A percentile compares a stretch with the other conserved stretches of the same genome.
Conservation (phyloP, 2,888 invertebrate species). For the Seira ritae region DNA sequence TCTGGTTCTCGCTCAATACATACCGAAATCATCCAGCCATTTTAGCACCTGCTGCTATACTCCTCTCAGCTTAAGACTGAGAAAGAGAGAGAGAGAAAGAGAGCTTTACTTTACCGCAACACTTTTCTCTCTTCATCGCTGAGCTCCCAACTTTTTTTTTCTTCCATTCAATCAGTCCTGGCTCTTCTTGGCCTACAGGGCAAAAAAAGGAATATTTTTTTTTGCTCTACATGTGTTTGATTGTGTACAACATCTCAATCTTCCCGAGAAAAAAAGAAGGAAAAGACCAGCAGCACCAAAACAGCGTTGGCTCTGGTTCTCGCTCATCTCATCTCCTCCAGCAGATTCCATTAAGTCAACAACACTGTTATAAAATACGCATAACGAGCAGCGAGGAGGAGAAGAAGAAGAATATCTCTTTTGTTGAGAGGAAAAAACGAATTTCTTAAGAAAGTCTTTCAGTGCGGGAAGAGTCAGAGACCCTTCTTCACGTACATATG, state of each 20-base stretch:
- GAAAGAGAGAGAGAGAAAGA: neutral
- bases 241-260: constrained; percentile 56
- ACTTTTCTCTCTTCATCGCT: too few species aligned
- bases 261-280: constrained; percentile 10
- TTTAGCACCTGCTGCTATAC: constrained; percentile 56
- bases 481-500: too few species aligned
- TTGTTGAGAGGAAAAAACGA: neutral
- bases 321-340: too few species aligned
- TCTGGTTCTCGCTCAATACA: constrained; percentile 22
- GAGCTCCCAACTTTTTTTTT: constrained; percentile 8
- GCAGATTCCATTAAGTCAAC: constrained; percentile 24
- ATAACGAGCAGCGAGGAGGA: too few species aligned
- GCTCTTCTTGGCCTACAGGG: constrained; percentile 43
- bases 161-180: neutral
- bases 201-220: constrained; percentile 31
- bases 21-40: too few species aligned
- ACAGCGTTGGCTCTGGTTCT: too few species aligned
- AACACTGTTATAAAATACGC: too few species aligned
- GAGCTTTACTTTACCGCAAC: too few species aligned
- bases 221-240: constrained; percentile 51
- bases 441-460: too few species aligned
- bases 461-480: too few species aligned
- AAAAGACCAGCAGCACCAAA: too few species aligned
- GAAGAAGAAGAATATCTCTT: neutral
- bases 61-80: too few species aligned